Percentiles rank a stretch among this genome's conserved stretches.
These are phyloP conservation scores for Diplolepis rosae DNA, from an alignment of 2,888 invertebrate genomes.

Conservation along the genomic window DNA sequence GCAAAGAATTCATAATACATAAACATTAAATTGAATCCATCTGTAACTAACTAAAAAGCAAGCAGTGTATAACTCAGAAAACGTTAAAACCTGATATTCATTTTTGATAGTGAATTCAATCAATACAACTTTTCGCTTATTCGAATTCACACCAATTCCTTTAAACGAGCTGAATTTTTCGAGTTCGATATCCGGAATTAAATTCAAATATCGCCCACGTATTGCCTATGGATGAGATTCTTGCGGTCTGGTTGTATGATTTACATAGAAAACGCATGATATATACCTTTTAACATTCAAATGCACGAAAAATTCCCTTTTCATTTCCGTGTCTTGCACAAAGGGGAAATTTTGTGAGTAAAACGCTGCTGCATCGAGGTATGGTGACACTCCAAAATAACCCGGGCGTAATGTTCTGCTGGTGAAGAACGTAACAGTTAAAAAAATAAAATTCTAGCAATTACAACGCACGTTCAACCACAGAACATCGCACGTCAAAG, in stretches of 20 bases:
- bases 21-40: too few species aligned
- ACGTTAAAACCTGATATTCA: too few species aligned
- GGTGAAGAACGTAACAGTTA: background rate
- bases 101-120: background rate
- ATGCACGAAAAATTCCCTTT: constrained; percentile 28
- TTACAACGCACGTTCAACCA: background rate
- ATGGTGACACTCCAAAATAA: constrained; percentile 6
- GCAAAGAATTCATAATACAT: too few species aligned
- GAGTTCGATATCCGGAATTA: constrained; percentile 20
- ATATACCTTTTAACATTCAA: constrained; percentile 44
- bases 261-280: constrained; percentile 17
- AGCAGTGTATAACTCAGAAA: too few species aligned
- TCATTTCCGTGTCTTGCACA: constrained; percentile 27
- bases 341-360: constrained; percentile 28
- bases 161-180: constrained; percentile 6
- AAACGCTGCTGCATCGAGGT: constrained; percentile 12
- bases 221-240: constrained; percentile 26
- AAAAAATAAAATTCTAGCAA: constrained; percentile 8
- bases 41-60: too few species aligned
- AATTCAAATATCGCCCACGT: constrained; percentile 16
- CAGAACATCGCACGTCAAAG: constrained; percentile 22
- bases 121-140: background rate
- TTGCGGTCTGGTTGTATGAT: constrained; percentile 23
- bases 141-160: background rate
- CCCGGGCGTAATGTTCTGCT: constrained; percentile 12